A percentile compares a stretch with the other conserved stretches of the same genome.
Evolutionary conservation across 92 coral and sea anemone species (phyloP).

Genomic region (Heliopora coerulea): DNA sequence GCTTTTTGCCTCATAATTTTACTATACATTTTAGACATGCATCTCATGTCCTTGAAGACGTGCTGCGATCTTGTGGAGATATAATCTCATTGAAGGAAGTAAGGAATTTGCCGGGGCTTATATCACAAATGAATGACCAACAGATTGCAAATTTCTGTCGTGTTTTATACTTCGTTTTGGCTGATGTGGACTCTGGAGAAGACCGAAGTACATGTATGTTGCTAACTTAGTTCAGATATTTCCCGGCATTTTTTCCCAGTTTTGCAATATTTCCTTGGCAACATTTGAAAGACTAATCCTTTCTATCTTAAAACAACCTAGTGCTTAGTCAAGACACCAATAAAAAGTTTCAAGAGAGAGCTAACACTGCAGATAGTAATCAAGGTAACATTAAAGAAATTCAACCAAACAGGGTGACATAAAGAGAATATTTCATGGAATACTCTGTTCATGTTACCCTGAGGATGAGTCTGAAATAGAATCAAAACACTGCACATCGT

Average conservation of each 20-base stretch:
- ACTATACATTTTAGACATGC: conserved; percentile 11
- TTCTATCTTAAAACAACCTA: not conserved
- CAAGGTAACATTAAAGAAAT: conserved; percentile 59
- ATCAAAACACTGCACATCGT: too few relatives aligned
- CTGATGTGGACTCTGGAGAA: conserved; percentile 82
- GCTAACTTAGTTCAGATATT: not conserved
- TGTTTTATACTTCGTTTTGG: conserved; percentile 75
- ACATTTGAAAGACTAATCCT: not conserved
- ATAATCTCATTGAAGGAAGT: conserved; percentile 22
- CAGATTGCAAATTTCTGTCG: conserved; percentile 89
- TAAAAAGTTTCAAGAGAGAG: conserved; percentile 17
- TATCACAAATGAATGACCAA: conserved; percentile 59
- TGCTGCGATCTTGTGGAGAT: conserved; percentile 30
- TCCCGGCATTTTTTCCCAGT: not conserved
- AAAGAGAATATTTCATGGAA: too few relatives aligned
- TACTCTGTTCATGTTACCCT: too few relatives aligned
- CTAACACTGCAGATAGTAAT: conserved; percentile 72
- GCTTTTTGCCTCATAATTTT: too few relatives aligned
- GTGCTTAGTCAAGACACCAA: conserved; percentile 36
- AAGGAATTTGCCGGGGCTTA: conserved; percentile 66
- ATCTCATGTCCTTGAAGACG: conserved; percentile 27
- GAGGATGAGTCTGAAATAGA: too few relatives aligned
- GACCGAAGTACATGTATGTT: conserved; percentile 91
- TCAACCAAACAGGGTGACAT: not conserved
- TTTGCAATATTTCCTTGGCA: not conserved